Base-by-base conservation (phyloP, 2,797 vertebrate genomes). In the Uromys caudimaculatus region DNA sequence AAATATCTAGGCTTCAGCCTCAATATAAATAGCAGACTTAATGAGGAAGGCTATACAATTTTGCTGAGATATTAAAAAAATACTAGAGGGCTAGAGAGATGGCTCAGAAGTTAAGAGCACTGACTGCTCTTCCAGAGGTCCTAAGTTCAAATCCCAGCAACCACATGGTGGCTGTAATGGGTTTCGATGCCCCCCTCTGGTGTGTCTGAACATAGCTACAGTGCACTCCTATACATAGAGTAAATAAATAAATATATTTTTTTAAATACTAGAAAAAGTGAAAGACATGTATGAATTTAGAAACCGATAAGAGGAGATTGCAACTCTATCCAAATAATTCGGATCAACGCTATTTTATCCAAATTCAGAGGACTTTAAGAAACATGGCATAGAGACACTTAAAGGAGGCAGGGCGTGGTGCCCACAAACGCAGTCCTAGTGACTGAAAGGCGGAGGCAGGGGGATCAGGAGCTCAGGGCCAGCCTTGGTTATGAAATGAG, bases 1-100 rank as follows among this genome's bases (percentile, higher is more conserved):
- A 93, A 89, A 56, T 58, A 81, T 78, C 75, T 83, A 83, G 13
- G 27, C 73, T 67, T 95, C 90, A 89, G 75, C 19, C 77, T 93
- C 89, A 94, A 83, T 77, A 94, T 78, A 95, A 96, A 64, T 6
- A 90, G 90, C 50, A 93, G 32, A 56, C 19, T 87, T 78, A 73
- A 58, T 17, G 19, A 83, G n/a, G n/a, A 81, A 95, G 95, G 81
- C 6, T 21, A 38, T 44, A 77, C 82, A 62, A 79, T 84, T 56
- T 92, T 91, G 75, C 52, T 64, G 32, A 82, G 50, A 69, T 24
- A 79, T 56, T 92, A 89, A 87, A 75, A 81, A 89, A 93, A 60
- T 71, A 38, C n/a, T 38, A 71, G 69, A n/a, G n/a, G 69, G n/a
- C 17, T 38, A 8, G n/a, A 71, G 69, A 71, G 69, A 71, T 71